Evolutionary conservation across 64 coral and sea anemone species (phyloP), one percentile per base, ranked within the genome.

Genomic region (Hydrozoanthus tunicans): DNA sequence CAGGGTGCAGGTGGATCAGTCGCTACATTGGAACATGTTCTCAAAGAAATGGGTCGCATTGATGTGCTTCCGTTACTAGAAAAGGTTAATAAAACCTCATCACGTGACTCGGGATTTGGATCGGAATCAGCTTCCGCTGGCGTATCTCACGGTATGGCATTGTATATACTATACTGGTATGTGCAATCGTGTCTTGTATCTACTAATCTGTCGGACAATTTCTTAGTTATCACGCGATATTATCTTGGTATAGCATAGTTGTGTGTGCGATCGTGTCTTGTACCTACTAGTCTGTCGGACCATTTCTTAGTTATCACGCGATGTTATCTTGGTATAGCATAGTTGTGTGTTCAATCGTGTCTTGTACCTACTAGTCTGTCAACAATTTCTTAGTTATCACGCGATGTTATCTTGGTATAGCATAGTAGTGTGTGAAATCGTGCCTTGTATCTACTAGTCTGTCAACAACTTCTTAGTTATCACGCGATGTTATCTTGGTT

Each of bases 41-140:
- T 94, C 26, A 8, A 69, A 6, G 80, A 94, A 24, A 94, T 94
- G 93, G 71, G 89, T 58, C 89, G 93, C 82, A 60, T 53, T 24
- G 93, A 94, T 55, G 89, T 90, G 17, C 76, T 94, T 25, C 70
- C 78, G 25, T 62, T 94, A 56, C 70, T 94, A 13, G 92, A 93
- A 15, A 15, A 78, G 14, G 20, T 12, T 12, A 90, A 85, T 9
- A 6, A 96, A 55, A 82, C 69, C 59, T 90, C 79, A 0, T 61
- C 62, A 26, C 74, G 6, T 15, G 94, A 96, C 65, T 96, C 94
- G 12, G 94, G 94, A 53, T 73, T 96, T 79, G 91, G 94, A 14
- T 96, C 94, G 13, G 73, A 93, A 23, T 90, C 93, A 9, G 72
- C 82, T 27, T 96, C 94, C 7, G 65, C 76, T 1, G 61, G 60